Base-by-base conservation (phyloP, 2,888 invertebrate species). In the Strigamia crassipes region DNA sequence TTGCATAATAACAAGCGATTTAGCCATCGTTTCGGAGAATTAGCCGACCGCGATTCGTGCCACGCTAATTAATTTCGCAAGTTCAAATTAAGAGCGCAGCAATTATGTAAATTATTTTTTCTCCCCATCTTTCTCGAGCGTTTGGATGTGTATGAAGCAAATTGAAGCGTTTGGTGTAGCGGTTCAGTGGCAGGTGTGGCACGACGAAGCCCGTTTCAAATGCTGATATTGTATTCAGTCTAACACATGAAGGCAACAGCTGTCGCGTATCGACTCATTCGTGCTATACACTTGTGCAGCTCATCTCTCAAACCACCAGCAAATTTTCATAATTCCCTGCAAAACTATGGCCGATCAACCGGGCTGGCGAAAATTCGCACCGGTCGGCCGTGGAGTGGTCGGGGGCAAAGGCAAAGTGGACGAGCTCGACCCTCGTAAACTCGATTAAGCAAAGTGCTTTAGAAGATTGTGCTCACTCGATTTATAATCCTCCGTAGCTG, bases 151-250 rank as follows among this genome's bases (percentile, higher is more conserved):
- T 56, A 56, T 56, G 56, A 18, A 56, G 56, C 9, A 56, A 56
- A 56, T 56, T 56, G 56, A 56, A 56, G 56, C 56, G n/a, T 56
- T 56, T 56, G n/a, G 18, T n/a, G 56, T 56, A 18, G 56, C 56
- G 56, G 56, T 56, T 56, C 56, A 56, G 73, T 13, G 31, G 73
- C 73, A 73, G 73, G 73, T 73, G 73, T 73, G 73, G 73, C 73
- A 73, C 56, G 56, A 73, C 56, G 56, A 73, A 27, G 73, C 27
- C 73, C 73, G 73, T 73, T 73, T 73, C 73, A 73, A 73, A 73
- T 73, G 73, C 73, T 73, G 73, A 73, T 73, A 73, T 73, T 73
- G 73, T 73, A 73, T 73, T 73, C 73, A 73, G 73, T 73, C 73
- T 73, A 73, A 73, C 73, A 73, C 73, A 73, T 73, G 73, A 73